A percentile compares a stretch with the other conserved stretches of the same genome.
Evolutionary conservation across 2,888 invertebrate species (phyloP).

Genomic region (Ectemnius continuus): DNA sequence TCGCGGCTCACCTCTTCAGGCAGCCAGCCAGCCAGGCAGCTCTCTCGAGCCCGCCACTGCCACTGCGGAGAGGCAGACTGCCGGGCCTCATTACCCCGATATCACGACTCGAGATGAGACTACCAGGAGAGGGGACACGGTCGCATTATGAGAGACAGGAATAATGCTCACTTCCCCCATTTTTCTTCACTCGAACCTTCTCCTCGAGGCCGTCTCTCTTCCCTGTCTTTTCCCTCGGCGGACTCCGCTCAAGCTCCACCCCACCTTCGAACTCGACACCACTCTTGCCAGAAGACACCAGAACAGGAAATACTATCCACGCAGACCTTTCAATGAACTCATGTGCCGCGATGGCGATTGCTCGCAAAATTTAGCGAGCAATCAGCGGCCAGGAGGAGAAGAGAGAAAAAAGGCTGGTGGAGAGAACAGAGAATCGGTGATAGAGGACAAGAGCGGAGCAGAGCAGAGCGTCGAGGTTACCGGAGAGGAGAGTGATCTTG

Average conservation of each 20-base stretch:
- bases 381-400: slow-evolving; percentile 33
- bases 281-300: background rate
- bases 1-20: slow-evolving; percentile 49
- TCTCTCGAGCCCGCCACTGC: slow-evolving; percentile 47
- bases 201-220: slow-evolving; percentile 52
- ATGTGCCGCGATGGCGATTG: slow-evolving; percentile 10
- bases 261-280: background rate
- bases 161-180: slow-evolving; percentile 68
- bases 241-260: too few relatives aligned
- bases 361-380: slow-evolving; percentile 52
- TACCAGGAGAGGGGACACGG: slow-evolving; percentile 70
- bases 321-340: background rate
- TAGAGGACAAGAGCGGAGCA: slow-evolving; percentile 12
- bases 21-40: too few relatives aligned
- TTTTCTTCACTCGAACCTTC: slow-evolving; percentile 63
- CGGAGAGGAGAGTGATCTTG: slow-evolving; percentile 15
- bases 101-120: slow-evolving; percentile 76
- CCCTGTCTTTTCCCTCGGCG: slow-evolving; percentile 7
- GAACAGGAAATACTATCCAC: background rate
- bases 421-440: slow-evolving; percentile 15
- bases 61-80: slow-evolving; percentile 48
- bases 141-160: slow-evolving; percentile 76
- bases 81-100: slow-evolving; percentile 76
- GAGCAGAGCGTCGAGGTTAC: slow-evolving; percentile 25
- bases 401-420: slow-evolving; percentile 35